Percentiles rank a stretch among this genome's conserved stretches.
Conservation (phyloP, 2,113 vertebrate genomes). For the Tragelaphus strepsiceros region DNA sequence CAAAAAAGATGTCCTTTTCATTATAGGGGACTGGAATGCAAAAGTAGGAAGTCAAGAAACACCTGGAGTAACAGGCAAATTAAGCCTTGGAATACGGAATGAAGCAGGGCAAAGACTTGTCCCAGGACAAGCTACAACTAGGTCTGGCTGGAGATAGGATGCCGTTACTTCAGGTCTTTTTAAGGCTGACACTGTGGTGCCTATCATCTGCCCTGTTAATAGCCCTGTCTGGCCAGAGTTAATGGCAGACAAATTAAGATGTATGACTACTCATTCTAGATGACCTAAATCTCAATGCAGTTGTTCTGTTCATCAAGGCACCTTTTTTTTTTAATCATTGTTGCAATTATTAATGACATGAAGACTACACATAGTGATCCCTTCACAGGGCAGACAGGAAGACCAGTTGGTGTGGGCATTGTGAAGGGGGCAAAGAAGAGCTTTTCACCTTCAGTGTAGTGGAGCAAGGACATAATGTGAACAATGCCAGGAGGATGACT, state of each 20-base stretch:
- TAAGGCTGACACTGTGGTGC: background rate
- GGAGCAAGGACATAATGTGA: background rate
- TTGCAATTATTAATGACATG: background rate
- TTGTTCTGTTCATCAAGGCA: background rate
- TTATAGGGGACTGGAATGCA: too few relatives aligned
- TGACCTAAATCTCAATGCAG: background rate
- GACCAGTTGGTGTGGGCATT: background rate
- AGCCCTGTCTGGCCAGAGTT: background rate
- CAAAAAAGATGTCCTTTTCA: too few relatives aligned
- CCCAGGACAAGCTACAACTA: background rate
- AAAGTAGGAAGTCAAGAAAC: too few relatives aligned
- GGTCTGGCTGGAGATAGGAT: background rate
- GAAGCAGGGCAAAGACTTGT: too few relatives aligned
- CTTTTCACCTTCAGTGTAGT: background rate
- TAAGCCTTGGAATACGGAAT: too few relatives aligned
- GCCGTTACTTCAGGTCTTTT: background rate
- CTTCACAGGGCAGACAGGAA: background rate
- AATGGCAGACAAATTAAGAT: background rate
- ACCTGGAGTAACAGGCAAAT: too few relatives aligned
- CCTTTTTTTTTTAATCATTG: background rate
- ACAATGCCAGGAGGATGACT: background rate
- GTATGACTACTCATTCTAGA: background rate
- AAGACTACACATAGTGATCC: background rate
- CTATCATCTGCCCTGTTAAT: background rate
- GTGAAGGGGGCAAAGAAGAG: background rate